Evolutionary conservation across 2,888 invertebrate genomes (phyloP).

Genomic region (Gymnocheta viridis): DNA sequence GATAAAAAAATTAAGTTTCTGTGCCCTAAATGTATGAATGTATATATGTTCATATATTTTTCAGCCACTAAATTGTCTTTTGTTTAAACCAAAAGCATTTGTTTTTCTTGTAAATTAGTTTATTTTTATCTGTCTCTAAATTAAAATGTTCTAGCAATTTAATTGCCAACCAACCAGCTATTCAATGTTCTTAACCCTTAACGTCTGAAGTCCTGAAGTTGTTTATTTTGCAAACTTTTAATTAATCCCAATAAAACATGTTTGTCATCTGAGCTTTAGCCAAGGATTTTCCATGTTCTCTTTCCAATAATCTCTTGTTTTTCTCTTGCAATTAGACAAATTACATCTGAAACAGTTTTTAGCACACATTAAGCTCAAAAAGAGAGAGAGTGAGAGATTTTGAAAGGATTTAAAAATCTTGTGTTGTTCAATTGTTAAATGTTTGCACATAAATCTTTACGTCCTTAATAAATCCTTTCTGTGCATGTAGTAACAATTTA

Average conservation of each 20-base stretch:
- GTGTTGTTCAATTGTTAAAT: slow-evolving; percentile 43
- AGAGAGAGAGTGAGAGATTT: not conserved
- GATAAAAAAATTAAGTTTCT: not conserved
- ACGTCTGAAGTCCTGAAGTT: not conserved
- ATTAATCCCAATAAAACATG: slow-evolving; percentile 13
- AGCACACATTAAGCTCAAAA: slow-evolving; percentile 6
- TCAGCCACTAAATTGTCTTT: not conserved
- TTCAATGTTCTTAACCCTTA: not conserved
- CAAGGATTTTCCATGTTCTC: slow-evolving; percentile 6
- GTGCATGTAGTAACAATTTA: not conserved
- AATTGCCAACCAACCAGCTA: slow-evolving; percentile 7
- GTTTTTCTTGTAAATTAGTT: not conserved
- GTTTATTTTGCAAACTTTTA: not conserved
- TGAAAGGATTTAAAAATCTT: slow-evolving; percentile 20
- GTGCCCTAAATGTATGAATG: not conserved
- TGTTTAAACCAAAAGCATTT: not conserved
- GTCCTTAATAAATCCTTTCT: slow-evolving; percentile 43
- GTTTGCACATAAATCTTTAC: slow-evolving; percentile 37
- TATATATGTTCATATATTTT: no score
- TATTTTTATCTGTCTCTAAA: not conserved
- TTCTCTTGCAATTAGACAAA: slow-evolving; percentile 21
- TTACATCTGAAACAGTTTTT: not conserved
- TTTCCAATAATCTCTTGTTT: not conserved
- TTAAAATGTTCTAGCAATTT: slow-evolving; percentile 5
- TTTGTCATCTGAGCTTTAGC: not conserved